phyloP scores from a whole-genome alignment of 1,140 invertebrate genomes.

The Zaprionus taronus region DNA sequence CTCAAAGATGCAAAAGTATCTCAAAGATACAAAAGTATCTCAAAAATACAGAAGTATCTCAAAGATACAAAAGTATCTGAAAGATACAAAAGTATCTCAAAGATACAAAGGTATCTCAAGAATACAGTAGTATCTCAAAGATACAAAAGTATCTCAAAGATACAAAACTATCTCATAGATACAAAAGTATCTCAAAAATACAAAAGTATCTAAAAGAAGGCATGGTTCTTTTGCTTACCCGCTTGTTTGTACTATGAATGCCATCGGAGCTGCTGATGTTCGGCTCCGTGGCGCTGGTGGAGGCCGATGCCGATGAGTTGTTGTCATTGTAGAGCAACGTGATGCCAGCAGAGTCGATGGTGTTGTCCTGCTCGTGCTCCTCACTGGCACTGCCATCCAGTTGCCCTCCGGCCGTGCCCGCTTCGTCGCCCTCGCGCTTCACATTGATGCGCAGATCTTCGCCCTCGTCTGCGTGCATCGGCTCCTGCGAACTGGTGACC shows the following conservation, averaged over 20 bases:
- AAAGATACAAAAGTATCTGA: not conserved
- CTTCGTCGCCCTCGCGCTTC: conserved; percentile 63
- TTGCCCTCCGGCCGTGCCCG: not conserved
- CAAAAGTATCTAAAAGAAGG: not conserved
- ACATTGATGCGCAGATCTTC: conserved; percentile 79
- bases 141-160: not conserved
- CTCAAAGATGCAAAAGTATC: no score
- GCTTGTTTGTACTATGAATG: conserved; percentile 84
- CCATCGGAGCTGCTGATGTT: conserved; percentile 82
- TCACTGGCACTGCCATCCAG: conserved; percentile 51
- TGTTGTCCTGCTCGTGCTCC: conserved; percentile 88
- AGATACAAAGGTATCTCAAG: not conserved
- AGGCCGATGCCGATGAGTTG: conserved; percentile 71
- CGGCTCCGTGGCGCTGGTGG: conserved; percentile 74
- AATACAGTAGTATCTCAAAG: no score
- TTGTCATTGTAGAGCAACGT: conserved; percentile 71
- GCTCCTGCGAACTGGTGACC: conserved; percentile 90
- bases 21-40: not conserved
- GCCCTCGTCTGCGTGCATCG: conserved; percentile 84
- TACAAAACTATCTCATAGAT: not conserved
- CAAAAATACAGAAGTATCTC: not conserved
- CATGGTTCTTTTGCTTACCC: conserved; percentile 57
- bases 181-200: not conserved
- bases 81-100: not conserved
- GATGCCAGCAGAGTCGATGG: conserved; percentile 87